A percentile compares a stretch with the other conserved stretches of the same genome.
Evolutionary conservation across 2,797 vertebrate genomes (phyloP).

Genomic region (Lithobates sylvaticus): DNA sequence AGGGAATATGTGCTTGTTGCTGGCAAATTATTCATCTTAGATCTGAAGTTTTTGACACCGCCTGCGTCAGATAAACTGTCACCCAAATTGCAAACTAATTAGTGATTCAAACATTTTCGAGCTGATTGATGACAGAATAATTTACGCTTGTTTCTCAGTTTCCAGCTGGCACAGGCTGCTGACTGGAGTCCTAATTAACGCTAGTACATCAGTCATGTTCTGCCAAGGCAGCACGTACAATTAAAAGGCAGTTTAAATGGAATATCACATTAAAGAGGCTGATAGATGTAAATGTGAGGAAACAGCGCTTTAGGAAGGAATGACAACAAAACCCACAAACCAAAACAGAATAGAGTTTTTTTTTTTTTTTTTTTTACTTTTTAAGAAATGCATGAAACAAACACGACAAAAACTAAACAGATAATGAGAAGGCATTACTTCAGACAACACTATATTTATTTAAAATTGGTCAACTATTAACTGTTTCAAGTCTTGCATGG

Average conservation of each 20-base stretch:
- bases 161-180: constrained; percentile 95
- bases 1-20: constrained; percentile 85
- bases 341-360: constrained; percentile 79
- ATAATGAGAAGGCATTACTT: constrained; percentile 9
- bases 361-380: constrained; percentile 4
- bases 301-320: constrained; percentile 83
- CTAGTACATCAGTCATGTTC: constrained; percentile 95
- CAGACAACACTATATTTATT: background rate
- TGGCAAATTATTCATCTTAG: constrained; percentile 85
- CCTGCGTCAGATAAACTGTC: constrained; percentile 95
- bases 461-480: constrained; percentile 13
- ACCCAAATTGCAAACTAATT: constrained; percentile 98
- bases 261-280: constrained; percentile 92
- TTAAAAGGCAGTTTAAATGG: constrained; percentile 94
- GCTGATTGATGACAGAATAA: constrained; percentile 99
- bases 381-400: constrained; percentile 50
- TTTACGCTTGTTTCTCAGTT: constrained; percentile 95
- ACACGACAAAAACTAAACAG: constrained; percentile 21
- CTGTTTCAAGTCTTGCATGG: background rate
- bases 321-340: constrained; percentile 85
- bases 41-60: constrained; percentile 84
- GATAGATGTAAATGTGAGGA: constrained; percentile 85
- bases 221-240: constrained; percentile 94
- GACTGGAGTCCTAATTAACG: constrained; percentile 96
- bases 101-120: constrained; percentile 95